Evolutionary conservation across 2,113 vertebrate species (phyloP).

Genomic region (Salvator merianae): DNA sequence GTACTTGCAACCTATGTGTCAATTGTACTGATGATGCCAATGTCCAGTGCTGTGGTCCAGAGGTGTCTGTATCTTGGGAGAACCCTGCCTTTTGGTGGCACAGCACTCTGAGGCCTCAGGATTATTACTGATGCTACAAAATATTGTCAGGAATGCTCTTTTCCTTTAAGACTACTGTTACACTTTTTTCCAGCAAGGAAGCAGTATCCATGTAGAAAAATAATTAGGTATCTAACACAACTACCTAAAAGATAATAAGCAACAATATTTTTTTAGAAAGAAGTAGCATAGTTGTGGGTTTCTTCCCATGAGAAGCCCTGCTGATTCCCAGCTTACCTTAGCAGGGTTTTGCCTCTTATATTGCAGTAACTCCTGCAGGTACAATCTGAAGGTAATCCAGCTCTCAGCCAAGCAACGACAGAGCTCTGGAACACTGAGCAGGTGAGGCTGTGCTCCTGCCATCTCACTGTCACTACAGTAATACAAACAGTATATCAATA

Average conservation of each 20-base stretch:
- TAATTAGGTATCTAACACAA: neutral
- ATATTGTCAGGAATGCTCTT: neutral
- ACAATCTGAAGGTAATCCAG: constrained; percentile 92
- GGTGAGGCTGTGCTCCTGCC: constrained; percentile 80
- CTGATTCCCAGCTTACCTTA: constrained; percentile 79
- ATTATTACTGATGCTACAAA: too few relatives aligned
- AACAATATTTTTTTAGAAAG: constrained; percentile 4
- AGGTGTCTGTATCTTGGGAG: too few relatives aligned
- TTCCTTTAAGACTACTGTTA: neutral
- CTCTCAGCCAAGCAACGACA: constrained; percentile 95
- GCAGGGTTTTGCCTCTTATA: constrained; percentile 95
- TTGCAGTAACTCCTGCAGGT: constrained; percentile 91
- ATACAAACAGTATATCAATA: neutral
- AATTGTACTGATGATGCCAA: too few relatives aligned
- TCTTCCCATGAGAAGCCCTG: neutral
- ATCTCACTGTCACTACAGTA: constrained; percentile 80
- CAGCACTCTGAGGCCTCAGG: too few relatives aligned
- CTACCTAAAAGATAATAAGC: constrained; percentile 7
- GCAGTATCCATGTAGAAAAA: neutral
- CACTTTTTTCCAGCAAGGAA: neutral
- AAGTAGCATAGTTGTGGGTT: constrained; percentile 21
- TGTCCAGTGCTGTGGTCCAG: too few relatives aligned
- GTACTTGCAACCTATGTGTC: too few relatives aligned
- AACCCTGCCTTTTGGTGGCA: too few relatives aligned
- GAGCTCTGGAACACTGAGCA: constrained; percentile 92